Evolutionary conservation across 2,113 vertebrate genomes (phyloP).

Genomic region (Struthidea cinerea): DNA sequence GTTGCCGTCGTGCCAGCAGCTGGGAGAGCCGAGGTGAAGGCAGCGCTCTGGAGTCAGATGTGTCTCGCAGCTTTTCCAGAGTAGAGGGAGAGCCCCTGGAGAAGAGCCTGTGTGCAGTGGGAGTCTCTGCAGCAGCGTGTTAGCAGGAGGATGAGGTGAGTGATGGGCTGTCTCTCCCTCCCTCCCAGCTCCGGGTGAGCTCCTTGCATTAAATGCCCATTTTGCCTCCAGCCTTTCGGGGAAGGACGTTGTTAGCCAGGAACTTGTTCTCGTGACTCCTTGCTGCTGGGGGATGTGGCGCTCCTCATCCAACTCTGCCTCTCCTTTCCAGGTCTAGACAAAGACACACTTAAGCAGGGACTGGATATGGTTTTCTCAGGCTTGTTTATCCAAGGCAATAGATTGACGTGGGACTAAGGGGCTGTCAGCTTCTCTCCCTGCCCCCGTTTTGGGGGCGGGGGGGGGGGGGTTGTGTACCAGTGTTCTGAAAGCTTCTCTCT

Average conservation of each 20-base stretch:
- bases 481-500: background rate
- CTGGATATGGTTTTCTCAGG: background rate
- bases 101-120: slow-evolving; percentile 13
- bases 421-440: background rate
- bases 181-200: background rate
- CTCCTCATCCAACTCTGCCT: background rate
- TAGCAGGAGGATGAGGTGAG: slow-evolving; percentile 47
- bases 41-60: slow-evolving; percentile 16
- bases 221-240: background rate
- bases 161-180: background rate
- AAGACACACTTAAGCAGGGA: background rate
- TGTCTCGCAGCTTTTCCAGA: slow-evolving; percentile 6
- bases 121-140: slow-evolving; percentile 33
- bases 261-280: background rate
- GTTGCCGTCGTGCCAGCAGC: slow-evolving; percentile 17
- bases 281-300: background rate
- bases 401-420: background rate
- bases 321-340: background rate
- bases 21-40: slow-evolving; percentile 9
- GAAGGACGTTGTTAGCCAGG: background rate
- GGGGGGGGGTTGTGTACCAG: background rate
- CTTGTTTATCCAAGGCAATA: background rate
- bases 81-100: slow-evolving; percentile 35
- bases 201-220: background rate
- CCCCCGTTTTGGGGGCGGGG: background rate